These are phyloP conservation scores for Lasius platythorax DNA, from an alignment of 2,888 invertebrate genomes.

Conservation along the genomic window DNA sequence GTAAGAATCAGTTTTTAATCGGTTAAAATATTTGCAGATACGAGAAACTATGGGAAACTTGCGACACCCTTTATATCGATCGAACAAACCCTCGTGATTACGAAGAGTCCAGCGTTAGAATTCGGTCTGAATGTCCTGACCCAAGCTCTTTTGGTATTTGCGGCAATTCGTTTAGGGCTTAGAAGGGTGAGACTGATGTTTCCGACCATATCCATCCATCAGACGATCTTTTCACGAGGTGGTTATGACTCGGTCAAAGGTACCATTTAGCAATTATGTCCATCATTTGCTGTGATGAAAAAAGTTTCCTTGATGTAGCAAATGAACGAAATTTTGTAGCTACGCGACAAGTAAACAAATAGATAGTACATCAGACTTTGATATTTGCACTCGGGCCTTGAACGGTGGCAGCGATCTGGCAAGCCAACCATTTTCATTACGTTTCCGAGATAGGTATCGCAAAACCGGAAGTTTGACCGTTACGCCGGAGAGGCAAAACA, in stretches of 20 bases:
- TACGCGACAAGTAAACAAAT: neutral
- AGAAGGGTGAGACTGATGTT: neutral
- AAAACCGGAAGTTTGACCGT: conserved; percentile 50
- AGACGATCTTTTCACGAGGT: neutral
- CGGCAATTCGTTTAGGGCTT: neutral
- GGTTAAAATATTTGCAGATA: neutral
- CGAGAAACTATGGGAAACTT: neutral
- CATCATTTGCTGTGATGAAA: conserved; percentile 21
- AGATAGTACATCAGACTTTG: conserved; percentile 28
- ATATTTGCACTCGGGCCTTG: conserved; percentile 56
- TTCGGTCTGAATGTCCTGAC: neutral
- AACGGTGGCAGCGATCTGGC: conserved; percentile 42
- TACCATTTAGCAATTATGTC: conserved; percentile 33
- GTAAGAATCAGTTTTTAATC: conserved; percentile 24
- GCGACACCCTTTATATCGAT: neutral
- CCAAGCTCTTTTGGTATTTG: neutral
- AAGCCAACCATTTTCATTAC: conserved; percentile 63
- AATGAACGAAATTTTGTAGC: conserved; percentile 11
- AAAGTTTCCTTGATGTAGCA: conserved; percentile 21
- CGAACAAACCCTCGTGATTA: neutral
- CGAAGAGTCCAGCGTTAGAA: neutral
- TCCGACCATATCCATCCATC: conserved; percentile 21
- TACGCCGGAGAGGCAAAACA: conserved; percentile 17
- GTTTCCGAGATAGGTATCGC: conserved; percentile 31
- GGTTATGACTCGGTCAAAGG: neutral